Evolutionary conservation across 2,113 vertebrate genomes (phyloP).

Genomic region (Ahaetulla prasina): DNA sequence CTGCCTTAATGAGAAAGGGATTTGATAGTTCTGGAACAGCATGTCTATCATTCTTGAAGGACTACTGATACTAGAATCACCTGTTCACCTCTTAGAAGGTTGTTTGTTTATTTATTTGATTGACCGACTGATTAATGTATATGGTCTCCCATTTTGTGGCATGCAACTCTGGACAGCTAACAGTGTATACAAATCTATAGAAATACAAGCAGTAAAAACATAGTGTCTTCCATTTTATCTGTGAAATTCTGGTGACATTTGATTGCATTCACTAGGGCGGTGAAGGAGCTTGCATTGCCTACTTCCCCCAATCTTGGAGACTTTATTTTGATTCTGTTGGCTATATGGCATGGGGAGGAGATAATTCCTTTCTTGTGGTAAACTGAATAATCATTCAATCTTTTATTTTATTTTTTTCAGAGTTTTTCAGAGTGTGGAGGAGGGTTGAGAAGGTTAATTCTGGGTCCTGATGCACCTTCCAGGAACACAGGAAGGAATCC

Average conservation of each 20-base stretch:
- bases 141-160: background rate
- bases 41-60: background rate
- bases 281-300: background rate
- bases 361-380: background rate
- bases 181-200: background rate
- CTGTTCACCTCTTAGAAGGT: background rate
- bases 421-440: background rate
- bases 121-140: background rate
- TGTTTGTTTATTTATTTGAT: background rate
- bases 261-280: background rate
- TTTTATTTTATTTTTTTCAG: background rate
- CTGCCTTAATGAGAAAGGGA: background rate
- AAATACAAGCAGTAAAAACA: background rate
- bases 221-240: background rate
- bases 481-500: background rate
- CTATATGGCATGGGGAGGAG: background rate
- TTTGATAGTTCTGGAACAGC: background rate
- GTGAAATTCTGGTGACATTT: background rate
- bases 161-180: background rate
- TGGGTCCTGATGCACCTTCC: background rate
- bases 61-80: background rate
- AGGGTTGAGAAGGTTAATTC: background rate
- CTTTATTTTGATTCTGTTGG: background rate
- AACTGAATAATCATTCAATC: background rate
- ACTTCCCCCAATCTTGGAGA: background rate